Base-by-base conservation (phyloP, 1,140 invertebrate species). In the Meloidogyne floridensis region DNA sequence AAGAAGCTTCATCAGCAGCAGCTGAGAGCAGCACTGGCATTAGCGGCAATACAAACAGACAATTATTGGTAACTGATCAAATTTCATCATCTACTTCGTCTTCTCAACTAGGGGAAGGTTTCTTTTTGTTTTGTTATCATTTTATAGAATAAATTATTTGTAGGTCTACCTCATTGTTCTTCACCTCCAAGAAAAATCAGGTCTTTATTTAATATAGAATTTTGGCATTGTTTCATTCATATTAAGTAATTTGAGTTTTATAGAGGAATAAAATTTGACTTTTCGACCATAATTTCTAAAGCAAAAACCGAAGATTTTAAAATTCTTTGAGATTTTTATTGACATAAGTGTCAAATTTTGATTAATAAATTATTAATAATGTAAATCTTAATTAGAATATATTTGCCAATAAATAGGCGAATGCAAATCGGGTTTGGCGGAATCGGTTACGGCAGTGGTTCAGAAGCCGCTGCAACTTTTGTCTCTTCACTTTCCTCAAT, bases 361-460 rank as follows among this genome's bases (percentile, higher is more conserved):
- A n/a, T n/a, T n/a, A n/a, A n/a, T n/a, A n/a, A n/a, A n/a, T n/a
- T n/a, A n/a, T n/a, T n/a, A n/a, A n/a, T n/a, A n/a, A n/a, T n/a
- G n/a, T n/a, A n/a, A n/a, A n/a, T n/a, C n/a, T n/a, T n/a, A n/a
- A n/a, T n/a, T 53, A 54, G 56, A 75, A 18, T 54, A 20, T 76
- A 53, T 53, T 59, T 59, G 59, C 11, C 32, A 75, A 54, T 72
- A 47, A n/a, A 65, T 70, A 83, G 82, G 77, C 82, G 82, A 77
- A 83, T 83, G 82, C 82, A 83, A 82, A 73, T 84, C 53, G 82
- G 82, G 11, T 83, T 76, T 53, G 72, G 74, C 47, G 72, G 72
- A 20, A 59, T 20, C 15, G 77, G 56, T 20, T 18, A 20, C n/a
- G 77, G 56, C n/a, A 8, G 65, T 47, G 80, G 70, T 15, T 54